Conservation (phyloP, 2,113 vertebrate genomes). For the Pedetes capensis region DNA sequence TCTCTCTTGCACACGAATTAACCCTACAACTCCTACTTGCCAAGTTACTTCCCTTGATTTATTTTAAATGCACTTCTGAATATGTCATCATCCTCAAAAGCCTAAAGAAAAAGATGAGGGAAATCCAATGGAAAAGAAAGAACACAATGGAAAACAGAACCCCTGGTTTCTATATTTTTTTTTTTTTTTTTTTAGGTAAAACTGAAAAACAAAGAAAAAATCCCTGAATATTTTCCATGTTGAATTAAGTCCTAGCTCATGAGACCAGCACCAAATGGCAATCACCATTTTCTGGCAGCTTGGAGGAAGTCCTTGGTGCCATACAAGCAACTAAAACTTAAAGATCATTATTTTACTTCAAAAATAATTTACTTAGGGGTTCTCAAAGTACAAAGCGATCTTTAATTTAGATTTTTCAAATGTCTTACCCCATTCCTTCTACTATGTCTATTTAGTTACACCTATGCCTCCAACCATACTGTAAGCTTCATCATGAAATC, state of each 20-base stretch:
- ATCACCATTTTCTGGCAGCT: not conserved
- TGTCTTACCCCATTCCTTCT: no score
- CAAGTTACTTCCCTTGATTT: not conserved
- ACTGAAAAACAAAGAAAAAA: not conserved
- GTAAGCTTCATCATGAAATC: not conserved
- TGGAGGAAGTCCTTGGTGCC: not conserved
- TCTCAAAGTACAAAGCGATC: not conserved
- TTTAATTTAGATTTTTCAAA: not conserved
- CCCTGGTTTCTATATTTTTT: not conserved
- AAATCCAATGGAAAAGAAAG: not conserved
- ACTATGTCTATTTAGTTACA: no score
- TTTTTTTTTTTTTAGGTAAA: not conserved
- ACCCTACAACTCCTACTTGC: not conserved
- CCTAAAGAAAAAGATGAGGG: not conserved
- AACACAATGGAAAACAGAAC: not conserved
- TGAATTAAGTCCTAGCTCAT: not conserved
- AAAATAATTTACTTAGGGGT: not conserved
- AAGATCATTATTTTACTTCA: not conserved
- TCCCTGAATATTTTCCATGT: not conserved
- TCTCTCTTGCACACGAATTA: not conserved
- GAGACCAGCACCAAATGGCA: not conserved
- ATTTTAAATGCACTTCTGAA: constrained; percentile 7
- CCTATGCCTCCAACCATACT: not conserved
- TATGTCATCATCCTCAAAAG: not conserved
- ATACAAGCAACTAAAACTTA: not conserved